A percentile compares a stretch with the other conserved stretches of the same genome.
phyloP scores from a whole-genome alignment of 2,888 invertebrate genomes.

The Zaprionus lineosus region DNA sequence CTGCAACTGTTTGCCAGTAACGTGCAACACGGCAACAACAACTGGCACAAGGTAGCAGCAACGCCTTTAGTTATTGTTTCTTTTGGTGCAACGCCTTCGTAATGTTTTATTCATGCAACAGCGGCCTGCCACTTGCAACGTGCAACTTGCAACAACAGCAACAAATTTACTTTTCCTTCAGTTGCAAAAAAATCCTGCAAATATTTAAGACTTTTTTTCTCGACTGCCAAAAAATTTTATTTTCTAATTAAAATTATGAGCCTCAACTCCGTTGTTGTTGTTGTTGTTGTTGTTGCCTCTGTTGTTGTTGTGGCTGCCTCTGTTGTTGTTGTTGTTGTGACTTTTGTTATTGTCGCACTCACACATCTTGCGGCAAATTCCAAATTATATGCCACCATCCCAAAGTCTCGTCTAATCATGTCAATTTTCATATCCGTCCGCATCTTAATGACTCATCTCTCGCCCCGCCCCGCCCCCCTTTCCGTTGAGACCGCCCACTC shows the following conservation, averaged over 20 bases:
- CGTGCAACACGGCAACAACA: neutral
- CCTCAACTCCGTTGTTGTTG: too few relatives aligned
- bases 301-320: too few relatives aligned
- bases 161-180: constrained; percentile 30
- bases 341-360: constrained; percentile 34
- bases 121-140: too few relatives aligned
- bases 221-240: too few relatives aligned
- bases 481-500: too few relatives aligned
- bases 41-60: constrained; percentile 61
- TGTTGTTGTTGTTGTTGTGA: too few relatives aligned
- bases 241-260: constrained; percentile 22
- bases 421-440: constrained; percentile 63
- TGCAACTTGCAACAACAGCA: constrained; percentile 16
- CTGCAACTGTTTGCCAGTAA: too few relatives aligned
- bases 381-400: constrained; percentile 48
- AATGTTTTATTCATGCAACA: constrained; percentile 71
- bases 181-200: constrained; percentile 9
- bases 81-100: constrained; percentile 70
- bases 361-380: constrained; percentile 9
- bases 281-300: too few relatives aligned
- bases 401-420: constrained; percentile 40
- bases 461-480: too few relatives aligned
- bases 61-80: constrained; percentile 76
- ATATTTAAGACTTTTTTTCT: constrained; percentile 28
- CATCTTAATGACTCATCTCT: constrained; percentile 50